Percentiles rank a stretch among this genome's conserved stretches.
Conservation (phyloP, 2,797 vertebrate genomes). For the Hipposideros larvatus region DNA sequence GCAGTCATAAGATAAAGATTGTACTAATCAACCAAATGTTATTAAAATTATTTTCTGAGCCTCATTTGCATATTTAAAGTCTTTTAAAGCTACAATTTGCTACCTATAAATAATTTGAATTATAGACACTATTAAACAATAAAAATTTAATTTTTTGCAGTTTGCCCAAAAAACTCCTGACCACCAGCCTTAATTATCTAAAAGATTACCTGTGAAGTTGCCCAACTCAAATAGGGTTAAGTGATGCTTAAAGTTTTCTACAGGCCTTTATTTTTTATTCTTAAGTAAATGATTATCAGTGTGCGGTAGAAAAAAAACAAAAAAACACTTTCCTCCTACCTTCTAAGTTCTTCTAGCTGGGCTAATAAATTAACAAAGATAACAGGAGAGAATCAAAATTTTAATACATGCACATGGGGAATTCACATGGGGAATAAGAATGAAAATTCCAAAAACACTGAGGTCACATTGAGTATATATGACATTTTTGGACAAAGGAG, state of each 20-base stretch:
- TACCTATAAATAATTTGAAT: constrained; percentile 79
- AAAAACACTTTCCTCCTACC: too few relatives aligned
- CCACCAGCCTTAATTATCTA: constrained; percentile 48
- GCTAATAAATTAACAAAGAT: too few relatives aligned
- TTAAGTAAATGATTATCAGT: constrained; percentile 60
- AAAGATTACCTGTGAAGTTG: constrained; percentile 51
- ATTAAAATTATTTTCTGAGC: constrained; percentile 78
- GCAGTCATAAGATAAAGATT: constrained; percentile 65
- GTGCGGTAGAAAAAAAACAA: too few relatives aligned
- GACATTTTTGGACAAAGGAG: too few relatives aligned
- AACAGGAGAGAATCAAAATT: too few relatives aligned
- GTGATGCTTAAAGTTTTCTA: constrained; percentile 75
- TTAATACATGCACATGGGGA: too few relatives aligned
- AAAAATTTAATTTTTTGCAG: constrained; percentile 69
- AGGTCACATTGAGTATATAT: too few relatives aligned
- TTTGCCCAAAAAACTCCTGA: constrained; percentile 62
- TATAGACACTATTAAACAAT: constrained; percentile 69
- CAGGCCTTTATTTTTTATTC: constrained; percentile 63
- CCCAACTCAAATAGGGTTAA: constrained; percentile 65
- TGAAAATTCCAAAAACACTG: too few relatives aligned
- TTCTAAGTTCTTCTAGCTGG: too few relatives aligned
- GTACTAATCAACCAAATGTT: constrained; percentile 70
- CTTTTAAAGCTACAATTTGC: constrained; percentile 73
- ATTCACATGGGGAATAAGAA: too few relatives aligned
- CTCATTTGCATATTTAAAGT: constrained; percentile 74